Evolutionary conservation across 2,888 invertebrate genomes (phyloP), one percentile per base, ranked within the genome.

Genomic region (Osmoderma eremita): DNA sequence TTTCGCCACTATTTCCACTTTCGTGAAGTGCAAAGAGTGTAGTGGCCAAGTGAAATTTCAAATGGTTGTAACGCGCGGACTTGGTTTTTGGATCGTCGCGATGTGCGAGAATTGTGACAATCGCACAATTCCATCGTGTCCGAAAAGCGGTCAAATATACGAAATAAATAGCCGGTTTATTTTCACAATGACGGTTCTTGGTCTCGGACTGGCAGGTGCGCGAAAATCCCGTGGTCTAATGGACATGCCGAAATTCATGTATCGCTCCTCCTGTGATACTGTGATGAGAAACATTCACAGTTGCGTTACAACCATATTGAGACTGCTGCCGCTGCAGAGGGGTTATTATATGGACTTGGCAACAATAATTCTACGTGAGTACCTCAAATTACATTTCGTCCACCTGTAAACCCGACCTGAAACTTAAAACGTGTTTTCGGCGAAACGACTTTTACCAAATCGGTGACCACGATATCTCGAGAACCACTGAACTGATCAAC

Each of bases 161-260:
- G 68, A 68, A 58, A 68, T 70, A 63, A 70, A 70, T 45, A 62
- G 68, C 50, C 66, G 67, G 6, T 69, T 67, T 45, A 58, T 70
- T 39, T 70, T 67, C 56, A 61, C 53, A n/a, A 71, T 71, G 71
- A 61, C 68, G 62, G 41, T 58, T 30, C 63, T 71, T 3, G 71
- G 72, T 15, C 8, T 70, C 53, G 71, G 71, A 53, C 65, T 65
- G 5, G 38, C 61, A 68, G 69, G 70, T 24, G 12, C 15, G 8
- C 12, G 10, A 17, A 70, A 69, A 38, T 70, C 70, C 54, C 70
- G 69, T 63, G 70, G 70, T 1, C n/a, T 70, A 18, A 71, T 72
- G 72, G 67, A 72, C 56, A 69, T 71, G 69, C 67, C 70, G n/a
- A 3, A 18, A 41, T 71, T 63, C 48, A 12, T 71, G 15, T 36